These are phyloP conservation scores for Drosophila paulistorum DNA, from an alignment of 1,140 invertebrate species.

Conservation along the genomic window DNA sequence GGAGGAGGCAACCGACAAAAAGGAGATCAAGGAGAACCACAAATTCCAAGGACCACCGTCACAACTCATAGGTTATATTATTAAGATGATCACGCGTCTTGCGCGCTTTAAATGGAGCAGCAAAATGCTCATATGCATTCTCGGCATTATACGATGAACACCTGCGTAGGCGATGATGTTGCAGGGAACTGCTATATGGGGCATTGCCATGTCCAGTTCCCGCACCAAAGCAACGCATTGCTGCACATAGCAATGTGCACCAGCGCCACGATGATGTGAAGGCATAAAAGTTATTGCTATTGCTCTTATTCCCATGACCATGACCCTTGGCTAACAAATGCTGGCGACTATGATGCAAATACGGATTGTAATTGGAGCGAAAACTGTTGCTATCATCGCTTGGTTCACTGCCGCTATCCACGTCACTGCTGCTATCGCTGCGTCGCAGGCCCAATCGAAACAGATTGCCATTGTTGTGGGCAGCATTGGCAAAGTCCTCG, in stretches of 20 bases:
- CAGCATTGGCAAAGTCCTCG: conserved; percentile 72
- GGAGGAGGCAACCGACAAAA: conserved; percentile 41
- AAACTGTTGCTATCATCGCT: conserved; percentile 74
- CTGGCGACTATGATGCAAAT: conserved; percentile 78
- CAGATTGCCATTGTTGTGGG: conserved; percentile 76
- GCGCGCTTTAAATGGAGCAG: conserved; percentile 74
- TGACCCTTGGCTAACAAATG: conserved; percentile 66
- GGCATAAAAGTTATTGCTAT: conserved; percentile 62
- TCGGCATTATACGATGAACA: conserved; percentile 77
- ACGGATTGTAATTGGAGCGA: conserved; percentile 79
- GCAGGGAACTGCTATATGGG: conserved; percentile 72
- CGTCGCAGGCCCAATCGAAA: conserved; percentile 70
- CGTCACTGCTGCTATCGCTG: conserved; percentile 67
- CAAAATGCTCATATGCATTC: conserved; percentile 77
- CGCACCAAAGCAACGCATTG: conserved; percentile 82
- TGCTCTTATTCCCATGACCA: conserved; percentile 10
- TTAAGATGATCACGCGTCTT: conserved; percentile 81
- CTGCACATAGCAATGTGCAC: conserved; percentile 79
- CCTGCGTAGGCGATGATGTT: conserved; percentile 64
- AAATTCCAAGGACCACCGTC: conserved; percentile 64
- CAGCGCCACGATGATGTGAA: conserved; percentile 80
- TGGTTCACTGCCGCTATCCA: conserved; percentile 60
- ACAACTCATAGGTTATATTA: conserved; percentile 82
- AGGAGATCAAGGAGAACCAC: conserved; percentile 72
- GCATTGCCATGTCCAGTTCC: conserved; percentile 59